Evolutionary conservation across 2,888 invertebrate genomes (phyloP), one percentile per base, ranked within the genome.

Genomic region (Dynastes maya): DNA sequence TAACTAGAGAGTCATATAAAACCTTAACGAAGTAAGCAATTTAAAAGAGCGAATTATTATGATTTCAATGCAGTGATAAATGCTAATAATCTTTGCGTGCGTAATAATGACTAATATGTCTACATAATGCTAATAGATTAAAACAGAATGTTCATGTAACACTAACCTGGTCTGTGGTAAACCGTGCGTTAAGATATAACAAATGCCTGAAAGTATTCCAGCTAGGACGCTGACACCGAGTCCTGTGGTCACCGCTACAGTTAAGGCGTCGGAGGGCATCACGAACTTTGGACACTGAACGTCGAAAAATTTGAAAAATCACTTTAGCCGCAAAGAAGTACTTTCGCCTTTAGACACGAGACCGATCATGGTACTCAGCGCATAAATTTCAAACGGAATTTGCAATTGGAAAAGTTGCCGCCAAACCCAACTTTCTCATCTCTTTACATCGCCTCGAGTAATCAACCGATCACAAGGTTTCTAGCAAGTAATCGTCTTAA

Each of bases 121-220:
- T 11, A 8, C 11, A 11, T 45, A 45, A 45, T 11, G 45, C 11
- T 45, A 45, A 11, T 45, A 6, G 37, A 37, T 37, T 37, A 45
- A 45, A 45, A 0, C 8, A 45, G 45, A 22, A 61, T 61, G 1
- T 29, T 61, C 8, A 58, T 22, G 53, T 5, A 22, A 40, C 22
- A 72, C 72, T 40, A 72, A 72, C 72, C 72, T 72, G 58, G 58
- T 61, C 29, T 58, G 32, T 40, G 72, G 72, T 74, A 92, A 82
- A 82, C 91, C 91, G 82, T 91, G 91, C 27, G 92, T 89, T 81
- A 92, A 86, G 75, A 93, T 88, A 84, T 93, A 94, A 87, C 92
- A 93, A 40, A 94, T 92, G 51, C 94, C 94, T 6, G 94, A 93
- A 40, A 93, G 90, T 80, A 94, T 90, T 9, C 93, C 94, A n/a